Conservation (phyloP, 2,797 vertebrate species). For the Gobio occitaniae region DNA sequence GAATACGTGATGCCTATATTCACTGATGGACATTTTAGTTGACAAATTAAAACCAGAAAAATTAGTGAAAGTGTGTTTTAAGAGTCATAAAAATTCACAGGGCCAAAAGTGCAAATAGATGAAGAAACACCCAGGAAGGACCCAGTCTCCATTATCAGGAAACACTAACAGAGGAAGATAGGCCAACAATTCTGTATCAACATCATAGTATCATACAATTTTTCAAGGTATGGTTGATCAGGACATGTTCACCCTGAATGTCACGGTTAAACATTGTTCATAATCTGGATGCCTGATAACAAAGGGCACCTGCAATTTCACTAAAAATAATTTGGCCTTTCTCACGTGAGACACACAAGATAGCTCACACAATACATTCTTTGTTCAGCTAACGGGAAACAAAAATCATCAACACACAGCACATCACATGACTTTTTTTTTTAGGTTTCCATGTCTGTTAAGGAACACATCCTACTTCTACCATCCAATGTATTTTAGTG, state of each 20-base stretch:
- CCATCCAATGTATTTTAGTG: not conserved
- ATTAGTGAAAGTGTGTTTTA: not conserved
- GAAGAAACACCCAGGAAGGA: not conserved
- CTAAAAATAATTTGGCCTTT: not conserved
- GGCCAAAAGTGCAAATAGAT: not conserved
- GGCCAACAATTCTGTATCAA: not conserved
- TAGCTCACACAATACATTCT: not conserved
- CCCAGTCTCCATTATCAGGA: not conserved
- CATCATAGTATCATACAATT: not conserved
- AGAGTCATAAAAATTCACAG: not conserved
- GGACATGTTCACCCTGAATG: not conserved
- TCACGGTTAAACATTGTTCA: not conserved
- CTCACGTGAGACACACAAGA: constrained; percentile 22
- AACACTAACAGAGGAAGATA: not conserved
- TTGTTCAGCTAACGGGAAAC: constrained; percentile 7
- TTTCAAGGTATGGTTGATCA: not conserved
- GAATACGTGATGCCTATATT: too few species aligned
- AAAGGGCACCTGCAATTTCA: constrained; percentile 1
- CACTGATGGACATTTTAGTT: not conserved
- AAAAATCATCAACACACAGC: constrained; percentile 9
- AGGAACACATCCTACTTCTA: not conserved
- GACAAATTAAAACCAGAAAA: not conserved
- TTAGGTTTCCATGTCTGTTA: not conserved
- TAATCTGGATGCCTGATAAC: constrained; percentile 8
- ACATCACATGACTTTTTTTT: constrained; percentile 37